These are phyloP conservation scores for Ceratosolen fusciceps DNA, from an alignment of 1,140 invertebrate species.

Conservation along the genomic window DNA sequence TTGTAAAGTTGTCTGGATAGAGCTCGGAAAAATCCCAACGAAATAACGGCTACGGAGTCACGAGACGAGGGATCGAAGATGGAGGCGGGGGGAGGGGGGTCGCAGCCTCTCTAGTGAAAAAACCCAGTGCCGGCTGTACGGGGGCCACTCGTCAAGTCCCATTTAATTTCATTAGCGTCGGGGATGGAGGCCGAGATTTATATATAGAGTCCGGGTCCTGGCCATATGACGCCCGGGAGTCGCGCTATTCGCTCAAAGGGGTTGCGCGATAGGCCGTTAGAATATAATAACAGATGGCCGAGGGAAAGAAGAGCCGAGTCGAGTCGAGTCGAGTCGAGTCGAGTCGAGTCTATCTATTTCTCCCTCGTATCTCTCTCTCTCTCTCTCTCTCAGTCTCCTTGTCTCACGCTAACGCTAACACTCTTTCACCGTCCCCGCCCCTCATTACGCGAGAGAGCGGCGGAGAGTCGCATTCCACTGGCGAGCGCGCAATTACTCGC, in stretches of 20 bases:
- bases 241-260: neutral
- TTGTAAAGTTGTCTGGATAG: too few relatives aligned
- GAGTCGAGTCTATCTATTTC: neutral
- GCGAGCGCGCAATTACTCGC: slow-evolving; percentile 47
- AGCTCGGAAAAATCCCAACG: too few relatives aligned
- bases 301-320: neutral
- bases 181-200: too few relatives aligned
- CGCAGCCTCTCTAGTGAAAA: too few relatives aligned
- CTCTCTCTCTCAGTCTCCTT: neutral
- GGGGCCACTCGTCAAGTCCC: neutral
- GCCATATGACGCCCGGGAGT: neutral
- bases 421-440: neutral
- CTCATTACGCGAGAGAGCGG: neutral
- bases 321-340: neutral
- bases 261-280: neutral
- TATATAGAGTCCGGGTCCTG: neutral
- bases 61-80: too few relatives aligned
- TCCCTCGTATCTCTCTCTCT: slow-evolving; percentile 14
- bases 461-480: slow-evolving; percentile 27
- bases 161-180: too few relatives aligned
- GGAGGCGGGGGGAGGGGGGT: too few relatives aligned
- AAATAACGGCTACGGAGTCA: too few relatives aligned
- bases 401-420: neutral
- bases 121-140: neutral
- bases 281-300: neutral